Evolutionary conservation across 2,113 vertebrate genomes (phyloP), one percentile per base, ranked within the genome.

Genomic region (Neolamprologus devosi): DNA sequence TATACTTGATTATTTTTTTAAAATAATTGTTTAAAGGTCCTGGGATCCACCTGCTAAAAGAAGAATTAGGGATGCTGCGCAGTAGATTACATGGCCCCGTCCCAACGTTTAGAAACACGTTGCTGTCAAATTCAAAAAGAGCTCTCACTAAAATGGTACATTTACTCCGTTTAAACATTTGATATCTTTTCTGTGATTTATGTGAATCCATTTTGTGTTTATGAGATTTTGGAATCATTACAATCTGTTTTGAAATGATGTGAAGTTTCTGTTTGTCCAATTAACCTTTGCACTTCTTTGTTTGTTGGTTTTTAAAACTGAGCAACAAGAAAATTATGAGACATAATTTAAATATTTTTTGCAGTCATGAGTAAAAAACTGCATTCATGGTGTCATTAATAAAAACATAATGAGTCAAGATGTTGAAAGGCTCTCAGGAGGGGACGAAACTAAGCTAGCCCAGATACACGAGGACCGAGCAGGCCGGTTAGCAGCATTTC

Each of bases 1-100:
- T 37, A 68, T n/a, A 37, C 4, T 13, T 12, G 10, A 68, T 65
- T 12, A 1, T 37, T 21, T 21, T 33, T 37, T 5, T 0, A 0
- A n/a, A 65, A 63, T 63, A 63, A 63, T 11, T 35, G 58, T 35
- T 33, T n/a, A 21, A 4, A 21, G 6, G 19, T 21, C 30, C 17
- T 12, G 17, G 17, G 16, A 11, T 35, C 6, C 19, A 68, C 63
- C 63, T 0, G 33, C 7, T 68, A 35, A 68, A 30, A 40, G 19
- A n/a, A 40, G 35, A 14, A 21, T 33, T 19, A 33, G 33, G 10
- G 60, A 65, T 0, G 60, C 19, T 37, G 30, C 0, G 4, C 60
- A 37, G 33, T 21, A 12, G 60, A 37, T 37, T 12, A 37, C 19
- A 37, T n/a, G 60, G 0, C 2, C 33, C 11, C 6, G 19, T 14